phyloP scores from a whole-genome alignment of 30 jellyfish, hydroid and myxozoan species.

The Aurelia aurita region DNA sequence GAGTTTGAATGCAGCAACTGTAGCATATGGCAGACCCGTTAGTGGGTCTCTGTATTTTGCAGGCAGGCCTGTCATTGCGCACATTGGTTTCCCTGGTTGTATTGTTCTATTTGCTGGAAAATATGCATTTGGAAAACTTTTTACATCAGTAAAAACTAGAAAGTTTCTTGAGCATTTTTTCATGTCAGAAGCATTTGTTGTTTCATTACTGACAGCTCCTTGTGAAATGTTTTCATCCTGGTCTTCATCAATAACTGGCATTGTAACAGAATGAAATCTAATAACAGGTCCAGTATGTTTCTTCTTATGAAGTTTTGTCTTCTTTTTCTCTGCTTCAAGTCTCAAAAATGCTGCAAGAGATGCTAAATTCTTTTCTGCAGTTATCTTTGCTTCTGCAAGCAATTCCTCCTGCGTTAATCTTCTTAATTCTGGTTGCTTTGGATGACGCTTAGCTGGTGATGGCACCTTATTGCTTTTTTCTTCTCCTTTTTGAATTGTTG shows the following conservation, averaged over 20 bases:
- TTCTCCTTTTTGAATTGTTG: slow-evolving; percentile 74
- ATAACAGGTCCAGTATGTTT: slow-evolving; percentile 85
- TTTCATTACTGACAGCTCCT: background rate
- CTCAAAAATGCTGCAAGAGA: slow-evolving; percentile 95
- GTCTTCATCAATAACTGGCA: slow-evolving; percentile 83
- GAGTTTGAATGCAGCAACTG: slow-evolving; percentile 73
- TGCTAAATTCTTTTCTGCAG: slow-evolving; percentile 89
- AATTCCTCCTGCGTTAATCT: slow-evolving; percentile 95
- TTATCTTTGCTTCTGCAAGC: slow-evolving; percentile 94
- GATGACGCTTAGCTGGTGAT: slow-evolving; percentile 50
- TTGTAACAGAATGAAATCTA: slow-evolving; percentile 85
- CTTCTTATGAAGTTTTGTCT: slow-evolving; percentile 84
- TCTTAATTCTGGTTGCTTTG: slow-evolving; percentile 83
- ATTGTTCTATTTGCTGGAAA: slow-evolving; percentile 62
- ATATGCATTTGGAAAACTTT: slow-evolving; percentile 80
- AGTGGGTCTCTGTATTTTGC: slow-evolving; percentile 91
- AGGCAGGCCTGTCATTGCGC: slow-evolving; percentile 88
- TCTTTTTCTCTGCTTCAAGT: slow-evolving; percentile 96
- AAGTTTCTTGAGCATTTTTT: slow-evolving; percentile 83
- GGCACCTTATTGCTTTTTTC: slow-evolving; percentile 29
- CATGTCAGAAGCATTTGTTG: background rate
- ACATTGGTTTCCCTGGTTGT: slow-evolving; percentile 69
- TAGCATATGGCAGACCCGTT: slow-evolving; percentile 92
- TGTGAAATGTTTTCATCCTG: slow-evolving; percentile 9
- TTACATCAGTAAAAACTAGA: slow-evolving; percentile 84